Evolutionary conservation across 2,113 vertebrate species (phyloP).

Genomic region (Sphyrna mokarran): DNA sequence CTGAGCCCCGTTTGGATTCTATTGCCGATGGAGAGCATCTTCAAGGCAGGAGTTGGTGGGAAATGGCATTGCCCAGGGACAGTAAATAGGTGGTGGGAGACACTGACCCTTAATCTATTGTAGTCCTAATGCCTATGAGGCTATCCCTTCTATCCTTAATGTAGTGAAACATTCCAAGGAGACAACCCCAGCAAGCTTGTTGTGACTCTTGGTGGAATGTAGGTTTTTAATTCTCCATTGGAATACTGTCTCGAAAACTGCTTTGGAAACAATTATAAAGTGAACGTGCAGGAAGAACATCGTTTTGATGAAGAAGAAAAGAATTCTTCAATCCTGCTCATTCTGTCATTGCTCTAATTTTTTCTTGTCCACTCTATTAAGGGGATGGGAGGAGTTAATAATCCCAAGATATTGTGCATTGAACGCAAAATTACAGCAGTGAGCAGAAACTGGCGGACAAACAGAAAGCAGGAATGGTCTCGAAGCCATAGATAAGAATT

Average conservation of each 20-base stretch:
- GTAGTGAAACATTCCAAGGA: neutral
- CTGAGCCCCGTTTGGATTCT: neutral
- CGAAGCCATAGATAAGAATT: too few relatives aligned
- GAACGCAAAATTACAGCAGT: neutral
- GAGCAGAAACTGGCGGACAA: neutral
- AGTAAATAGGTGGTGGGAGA: neutral
- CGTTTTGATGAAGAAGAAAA: neutral
- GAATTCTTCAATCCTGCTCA: neutral
- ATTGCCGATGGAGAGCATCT: too few relatives aligned
- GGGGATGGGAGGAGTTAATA: neutral
- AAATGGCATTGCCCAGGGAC: neutral
- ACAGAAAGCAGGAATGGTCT: neutral
- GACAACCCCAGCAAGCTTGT: neutral
- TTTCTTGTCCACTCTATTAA: neutral
- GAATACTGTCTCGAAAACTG: neutral
- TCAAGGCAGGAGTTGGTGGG: neutral
- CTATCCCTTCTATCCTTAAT: neutral
- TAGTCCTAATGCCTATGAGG: too few relatives aligned
- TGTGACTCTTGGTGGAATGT: neutral
- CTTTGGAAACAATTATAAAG: neutral
- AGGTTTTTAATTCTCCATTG: neutral
- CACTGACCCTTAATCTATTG: neutral
- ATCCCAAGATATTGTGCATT: neutral
- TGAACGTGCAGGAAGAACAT: neutral
- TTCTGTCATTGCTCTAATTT: neutral